Conservation (phyloP, 2,888 invertebrate genomes). For the Callosobruchus maculatus region DNA sequence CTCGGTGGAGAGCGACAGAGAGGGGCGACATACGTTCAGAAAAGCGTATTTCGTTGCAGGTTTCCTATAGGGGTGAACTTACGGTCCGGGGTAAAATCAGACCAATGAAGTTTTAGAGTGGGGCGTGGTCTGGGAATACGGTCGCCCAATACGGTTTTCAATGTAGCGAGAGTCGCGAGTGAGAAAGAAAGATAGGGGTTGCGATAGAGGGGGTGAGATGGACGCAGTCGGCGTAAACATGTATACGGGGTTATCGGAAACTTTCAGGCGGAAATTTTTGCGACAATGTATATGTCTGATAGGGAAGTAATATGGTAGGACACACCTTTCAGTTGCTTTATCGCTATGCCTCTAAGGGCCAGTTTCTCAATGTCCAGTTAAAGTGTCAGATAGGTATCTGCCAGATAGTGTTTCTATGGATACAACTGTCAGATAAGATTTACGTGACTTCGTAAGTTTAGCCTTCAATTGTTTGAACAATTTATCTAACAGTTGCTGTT, state of each 20-base stretch:
- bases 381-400: too few species aligned
- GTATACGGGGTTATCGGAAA: not conserved
- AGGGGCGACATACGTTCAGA: conserved; percentile 32
- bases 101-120: conserved; percentile 46
- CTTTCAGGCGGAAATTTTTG: not conserved
- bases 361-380: too few species aligned
- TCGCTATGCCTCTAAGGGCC: too few species aligned
- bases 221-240: not conserved
- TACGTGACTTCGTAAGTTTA: too few species aligned
- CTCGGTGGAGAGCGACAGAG: conserved; percentile 18
- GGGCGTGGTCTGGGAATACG: conserved; percentile 49
- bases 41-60: conserved; percentile 43
- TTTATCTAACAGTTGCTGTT: too few species aligned
- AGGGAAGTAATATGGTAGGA: too few species aligned
- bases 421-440: too few species aligned
- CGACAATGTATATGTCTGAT: conserved; percentile 1
- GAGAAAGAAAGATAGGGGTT: conserved; percentile 16
- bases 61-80: conserved; percentile 50
- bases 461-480: too few species aligned
- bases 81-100: conserved; percentile 47
- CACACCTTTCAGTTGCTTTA: too few species aligned
- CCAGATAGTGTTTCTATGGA: too few species aligned
- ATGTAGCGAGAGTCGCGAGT: conserved; percentile 32
- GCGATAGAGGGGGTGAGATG: conserved; percentile 8
- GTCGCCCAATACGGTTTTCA: conserved; percentile 52